A percentile compares a stretch with the other conserved stretches of the same genome.
Conservation (phyloP, 2,113 vertebrate species). For the Serilophus lunatus region DNA sequence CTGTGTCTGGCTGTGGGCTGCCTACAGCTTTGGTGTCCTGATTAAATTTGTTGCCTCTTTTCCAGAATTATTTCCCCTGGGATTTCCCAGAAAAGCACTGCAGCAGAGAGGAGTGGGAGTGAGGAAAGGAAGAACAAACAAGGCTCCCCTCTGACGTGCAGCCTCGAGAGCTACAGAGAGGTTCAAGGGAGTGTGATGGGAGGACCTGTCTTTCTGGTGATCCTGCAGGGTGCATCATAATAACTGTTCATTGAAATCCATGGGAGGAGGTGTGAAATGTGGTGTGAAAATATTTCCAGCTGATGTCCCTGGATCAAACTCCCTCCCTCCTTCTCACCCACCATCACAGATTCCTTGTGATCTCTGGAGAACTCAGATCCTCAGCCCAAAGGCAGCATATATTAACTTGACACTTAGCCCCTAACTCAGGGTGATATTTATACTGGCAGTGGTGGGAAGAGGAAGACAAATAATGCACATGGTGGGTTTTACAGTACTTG, state of each 20-base stretch:
- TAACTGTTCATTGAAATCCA: neutral
- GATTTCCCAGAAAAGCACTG: neutral
- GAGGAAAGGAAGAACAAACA: neutral
- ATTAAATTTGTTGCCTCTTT: slow-evolving; percentile 35
- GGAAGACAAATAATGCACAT: neutral
- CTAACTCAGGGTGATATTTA: neutral
- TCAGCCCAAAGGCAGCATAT: neutral
- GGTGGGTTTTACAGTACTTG: neutral
- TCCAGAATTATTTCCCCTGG: slow-evolving; percentile 13
- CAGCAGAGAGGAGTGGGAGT: neutral
- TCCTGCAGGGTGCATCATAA: neutral
- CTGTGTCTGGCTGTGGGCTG: neutral
- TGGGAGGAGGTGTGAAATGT: neutral
- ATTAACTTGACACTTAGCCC: neutral
- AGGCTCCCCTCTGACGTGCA: neutral
- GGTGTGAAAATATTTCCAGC: neutral
- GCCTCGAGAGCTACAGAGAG: neutral
- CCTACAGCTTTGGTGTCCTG: neutral
- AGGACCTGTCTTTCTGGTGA: neutral
- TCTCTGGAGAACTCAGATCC: neutral
- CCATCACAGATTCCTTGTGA: neutral
- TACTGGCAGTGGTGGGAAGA: neutral
- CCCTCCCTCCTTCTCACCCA: neutral
- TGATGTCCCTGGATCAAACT: neutral
- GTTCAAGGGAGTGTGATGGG: neutral